Base-by-base conservation (phyloP, 2,113 vertebrate species). In the Brachirus orientalis region DNA sequence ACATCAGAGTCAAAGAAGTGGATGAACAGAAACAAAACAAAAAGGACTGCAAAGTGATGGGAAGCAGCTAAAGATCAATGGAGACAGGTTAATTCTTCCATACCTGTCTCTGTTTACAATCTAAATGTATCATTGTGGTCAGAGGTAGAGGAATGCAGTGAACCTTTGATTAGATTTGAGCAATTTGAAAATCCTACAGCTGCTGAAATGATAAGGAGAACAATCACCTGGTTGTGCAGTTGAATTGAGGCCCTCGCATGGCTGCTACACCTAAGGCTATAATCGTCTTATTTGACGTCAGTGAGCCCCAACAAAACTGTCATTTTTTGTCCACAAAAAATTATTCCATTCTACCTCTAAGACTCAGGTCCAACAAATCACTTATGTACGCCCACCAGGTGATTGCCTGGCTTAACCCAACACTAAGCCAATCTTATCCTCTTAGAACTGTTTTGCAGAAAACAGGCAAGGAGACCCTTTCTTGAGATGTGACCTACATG, bases 161-260 rank as follows among this genome's bases (percentile, higher is more conserved):
- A 77, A 58, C 75, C 68, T 28, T 51, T 86, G 86, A 88, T 86
- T 80, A 82, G 58, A 85, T 88, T 70, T 79, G 71, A 88, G 80
- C 75, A 82, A 86, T 77, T 28, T 78, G 67, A 18, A 81, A 85
- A 86, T 67, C 74, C 53, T 13, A 69, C 74, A 69, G 64, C 64
- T 52, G 60, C 51, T 56, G 75, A 79, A 76, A 63, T 38, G 45
- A 85, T 69, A 79, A 72, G 73, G 75, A 79, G 70, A 88, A 90
- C 92, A 94, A 92, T 92, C 89, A 72, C 76, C 90, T 90, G 89
- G 87, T 91, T 92, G 87, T 92, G 66, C 65, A 44, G 61, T 70
- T 84, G 82, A 90, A 86, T 82, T 61, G 76, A 62, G 60, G 77
- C 84, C 69, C 78, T 79, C 56, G 77, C 63, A 71, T 91, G 83